These are phyloP conservation scores for Remorina albescens DNA, from an alignment of 2,797 vertebrate species.

Conservation along the genomic window DNA sequence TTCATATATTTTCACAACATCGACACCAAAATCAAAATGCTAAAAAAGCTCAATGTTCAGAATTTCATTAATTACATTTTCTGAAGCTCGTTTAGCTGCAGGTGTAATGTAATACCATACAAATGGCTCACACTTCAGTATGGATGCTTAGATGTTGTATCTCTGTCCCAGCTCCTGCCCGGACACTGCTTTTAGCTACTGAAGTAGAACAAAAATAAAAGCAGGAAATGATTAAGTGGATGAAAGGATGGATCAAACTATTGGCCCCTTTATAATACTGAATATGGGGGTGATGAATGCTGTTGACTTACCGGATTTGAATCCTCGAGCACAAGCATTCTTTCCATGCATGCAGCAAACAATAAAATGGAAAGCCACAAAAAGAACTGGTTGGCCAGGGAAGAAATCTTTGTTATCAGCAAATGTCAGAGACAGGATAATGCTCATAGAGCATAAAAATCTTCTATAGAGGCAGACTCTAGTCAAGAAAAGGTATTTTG, in stretches of 20 bases:
- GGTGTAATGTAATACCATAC: not conserved
- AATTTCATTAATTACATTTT: not conserved
- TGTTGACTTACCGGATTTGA: not conserved
- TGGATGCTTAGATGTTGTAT: not conserved
- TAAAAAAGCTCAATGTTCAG: not conserved
- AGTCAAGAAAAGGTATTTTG: slow-evolving; percentile 6
- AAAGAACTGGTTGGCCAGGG: slow-evolving; percentile 7
- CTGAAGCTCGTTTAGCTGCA: not conserved
- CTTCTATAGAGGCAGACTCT: not conserved
- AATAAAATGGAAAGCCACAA: slow-evolving; percentile 21
- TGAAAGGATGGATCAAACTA: slow-evolving; percentile 12
- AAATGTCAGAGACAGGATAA: slow-evolving; percentile 36
- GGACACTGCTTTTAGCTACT: not conserved
- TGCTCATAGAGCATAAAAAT: not conserved
- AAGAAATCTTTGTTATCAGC: slow-evolving; percentile 38
- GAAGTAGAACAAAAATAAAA: slow-evolving; percentile 24
- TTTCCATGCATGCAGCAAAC: slow-evolving; percentile 28
- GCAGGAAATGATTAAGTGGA: slow-evolving; percentile 28
- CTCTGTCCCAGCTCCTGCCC: slow-evolving; percentile 5
- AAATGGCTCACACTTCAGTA: slow-evolving; percentile 4
- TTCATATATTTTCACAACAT: not conserved
- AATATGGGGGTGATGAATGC: slow-evolving; percentile 33
- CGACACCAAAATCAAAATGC: not conserved
- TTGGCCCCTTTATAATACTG: not conserved
- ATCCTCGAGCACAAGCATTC: slow-evolving; percentile 26